Evolutionary conservation across 2,797 vertebrate species (phyloP).

Genomic region (Rallus crepitans): DNA sequence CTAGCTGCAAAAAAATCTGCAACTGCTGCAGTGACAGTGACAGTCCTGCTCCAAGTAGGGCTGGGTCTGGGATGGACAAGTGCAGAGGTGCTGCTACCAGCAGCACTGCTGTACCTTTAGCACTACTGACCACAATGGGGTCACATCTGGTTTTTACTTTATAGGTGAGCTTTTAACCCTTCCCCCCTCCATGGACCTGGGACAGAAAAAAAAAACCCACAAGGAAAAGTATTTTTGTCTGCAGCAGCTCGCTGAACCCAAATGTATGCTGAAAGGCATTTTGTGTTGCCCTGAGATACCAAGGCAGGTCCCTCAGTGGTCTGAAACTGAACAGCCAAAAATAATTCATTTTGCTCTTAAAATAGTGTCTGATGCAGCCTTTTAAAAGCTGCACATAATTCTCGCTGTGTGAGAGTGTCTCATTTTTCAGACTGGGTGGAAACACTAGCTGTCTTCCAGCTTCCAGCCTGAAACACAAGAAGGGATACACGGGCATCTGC

Average conservation of each 20-base stretch:
- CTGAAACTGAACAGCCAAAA: not conserved
- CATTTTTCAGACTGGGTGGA: constrained; percentile 42
- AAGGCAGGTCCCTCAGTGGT: not conserved
- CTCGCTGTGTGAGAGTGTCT: not conserved
- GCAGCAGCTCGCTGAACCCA: not conserved
- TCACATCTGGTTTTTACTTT: not conserved
- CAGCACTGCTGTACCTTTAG: not conserved
- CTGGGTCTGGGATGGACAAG: not conserved
- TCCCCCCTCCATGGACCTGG: not conserved
- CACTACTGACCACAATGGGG: no score
- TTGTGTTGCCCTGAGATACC: not conserved
- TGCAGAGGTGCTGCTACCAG: not conserved
- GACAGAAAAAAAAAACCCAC: no score
- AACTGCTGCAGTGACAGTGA: not conserved
- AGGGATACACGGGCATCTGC: not conserved
- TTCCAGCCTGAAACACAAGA: constrained; percentile 55
- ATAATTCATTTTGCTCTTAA: not conserved
- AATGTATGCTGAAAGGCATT: not conserved
- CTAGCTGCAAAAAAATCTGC: not conserved
- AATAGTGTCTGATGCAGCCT: constrained; percentile 30
- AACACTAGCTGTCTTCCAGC: constrained; percentile 34
- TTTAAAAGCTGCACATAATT: constrained; percentile 18
- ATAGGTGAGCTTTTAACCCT: not conserved
- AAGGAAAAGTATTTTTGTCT: not conserved
- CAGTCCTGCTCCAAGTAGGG: not conserved